Evolutionary conservation across 1,140 invertebrate species (phyloP).

Genomic region (Oryctes rhinoceros): DNA sequence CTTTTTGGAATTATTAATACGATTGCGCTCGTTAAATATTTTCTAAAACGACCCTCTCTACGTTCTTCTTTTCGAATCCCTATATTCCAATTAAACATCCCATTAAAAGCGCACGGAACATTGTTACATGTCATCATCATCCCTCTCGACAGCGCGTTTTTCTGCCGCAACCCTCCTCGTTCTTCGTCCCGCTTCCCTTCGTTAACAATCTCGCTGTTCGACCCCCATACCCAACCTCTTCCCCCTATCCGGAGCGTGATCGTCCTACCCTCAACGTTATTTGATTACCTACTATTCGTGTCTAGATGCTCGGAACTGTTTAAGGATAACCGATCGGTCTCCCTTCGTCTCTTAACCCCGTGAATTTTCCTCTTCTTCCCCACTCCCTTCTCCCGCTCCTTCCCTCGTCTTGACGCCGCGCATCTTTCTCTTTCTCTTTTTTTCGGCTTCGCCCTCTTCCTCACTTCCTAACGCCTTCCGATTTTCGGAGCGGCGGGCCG

Average conservation of each 20-base stretch:
- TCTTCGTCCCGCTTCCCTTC: neutral
- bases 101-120: constrained; percentile 34
- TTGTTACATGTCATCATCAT: constrained; percentile 29
- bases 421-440: neutral
- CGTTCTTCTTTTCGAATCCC: constrained; percentile 17
- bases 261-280: constrained; percentile 32
- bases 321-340: constrained; percentile 32
- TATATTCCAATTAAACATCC: constrained; percentile 34
- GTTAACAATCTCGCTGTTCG: neutral
- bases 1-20: neutral
- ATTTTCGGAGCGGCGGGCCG: neutral
- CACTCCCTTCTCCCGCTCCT: neutral
- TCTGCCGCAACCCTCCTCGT: constrained; percentile 11
- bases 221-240: neutral
- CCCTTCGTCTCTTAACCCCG: constrained; percentile 23
- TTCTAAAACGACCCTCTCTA: neutral
- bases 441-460: neutral
- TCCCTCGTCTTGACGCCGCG: neutral
- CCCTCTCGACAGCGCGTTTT: constrained; percentile 24
- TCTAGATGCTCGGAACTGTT: constrained; percentile 36
- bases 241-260: neutral
- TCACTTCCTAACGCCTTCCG: neutral
- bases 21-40: neutral
- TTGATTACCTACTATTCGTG: constrained; percentile 37
- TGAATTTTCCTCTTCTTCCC: neutral